Evolutionary conservation across 2,113 vertebrate species (phyloP), one percentile per base, ranked within the genome.

Genomic region (Pseudolaguvia tuberculata): DNA sequence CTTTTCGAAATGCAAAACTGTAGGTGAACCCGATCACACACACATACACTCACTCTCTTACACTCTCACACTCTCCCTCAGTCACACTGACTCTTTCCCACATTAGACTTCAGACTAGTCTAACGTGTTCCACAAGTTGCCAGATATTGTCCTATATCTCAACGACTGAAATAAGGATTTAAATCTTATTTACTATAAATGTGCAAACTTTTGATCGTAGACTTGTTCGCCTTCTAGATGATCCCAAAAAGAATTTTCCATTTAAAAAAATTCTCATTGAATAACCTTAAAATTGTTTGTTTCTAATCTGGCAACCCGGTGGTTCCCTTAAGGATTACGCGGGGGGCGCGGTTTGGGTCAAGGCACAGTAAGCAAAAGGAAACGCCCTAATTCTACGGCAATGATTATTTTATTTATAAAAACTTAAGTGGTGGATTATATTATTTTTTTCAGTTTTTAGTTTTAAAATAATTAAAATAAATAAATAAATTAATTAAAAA

Each of bases 81-180:
- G 18, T 5, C 62, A 66, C 62, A 47, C 35, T 12, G 18, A 2
- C 51, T 57, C n/a, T 25, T 14, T 45, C 31, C 25, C 31, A 13
- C 20, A 53, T 23, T 4, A 53, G 12, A 39, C 20, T 42, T 48
- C 20, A 29, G 31, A 70, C 68, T 27, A 25, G 69, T 45, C 23
- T 42, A 71, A 71, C 69, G 35, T 25, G 69, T 71, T 71, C 15
- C 23, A 10, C 51, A 21, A 51, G 69, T 71, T 71, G 69, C 69
- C 69, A 57, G 15, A 45, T 47, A 65, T 65, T 15, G 1, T 2
- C 39, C 39, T 42, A 7, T 17, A 4, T 57, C 15, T 10, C 17
- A 20, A 20, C 0, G 17, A 17, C 0, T 58, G 2, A 11, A 27
- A 9, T 31, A 35, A 7, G 0, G 10, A 39, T 61, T 35, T 4